Evolutionary conservation across 2,797 vertebrate species (phyloP).

Genomic region (Bradypodion ventrale): DNA sequence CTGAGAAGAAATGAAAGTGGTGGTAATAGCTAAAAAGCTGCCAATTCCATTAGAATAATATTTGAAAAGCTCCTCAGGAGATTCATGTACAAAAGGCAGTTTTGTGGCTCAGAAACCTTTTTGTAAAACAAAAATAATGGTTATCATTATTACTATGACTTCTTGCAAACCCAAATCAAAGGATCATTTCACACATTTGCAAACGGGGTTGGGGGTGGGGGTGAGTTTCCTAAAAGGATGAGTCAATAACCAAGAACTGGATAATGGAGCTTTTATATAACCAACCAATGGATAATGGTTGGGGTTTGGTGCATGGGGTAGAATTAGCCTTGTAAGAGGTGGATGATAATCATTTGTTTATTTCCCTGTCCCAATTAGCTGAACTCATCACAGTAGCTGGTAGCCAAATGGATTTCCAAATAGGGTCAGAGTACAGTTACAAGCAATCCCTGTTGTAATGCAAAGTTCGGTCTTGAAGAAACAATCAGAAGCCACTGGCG

Average conservation of each 20-base stretch:
- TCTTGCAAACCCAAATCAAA: constrained; percentile 1
- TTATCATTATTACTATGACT: constrained; percentile 13
- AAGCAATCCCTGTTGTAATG: too few species aligned
- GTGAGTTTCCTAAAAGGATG: neutral
- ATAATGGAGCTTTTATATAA: neutral
- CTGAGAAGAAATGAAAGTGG: constrained; percentile 25
- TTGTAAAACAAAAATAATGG: neutral
- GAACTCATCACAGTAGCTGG: too few species aligned
- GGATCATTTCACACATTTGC: neutral
- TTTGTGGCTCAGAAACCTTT: constrained; percentile 11
- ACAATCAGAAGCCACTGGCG: too few species aligned
- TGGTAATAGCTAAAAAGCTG: constrained; percentile 29
- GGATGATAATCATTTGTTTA: too few species aligned
- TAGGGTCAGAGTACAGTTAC: too few species aligned
- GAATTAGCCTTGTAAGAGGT: too few species aligned
- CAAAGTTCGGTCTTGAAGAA: too few species aligned
- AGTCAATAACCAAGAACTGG: neutral
- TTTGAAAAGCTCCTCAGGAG: constrained; percentile 33
- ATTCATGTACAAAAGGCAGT: constrained; percentile 28
- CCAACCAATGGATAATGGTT: too few species aligned
- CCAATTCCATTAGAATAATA: constrained; percentile 42
- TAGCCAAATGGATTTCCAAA: too few species aligned
- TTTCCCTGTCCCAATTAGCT: too few species aligned
- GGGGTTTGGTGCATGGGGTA: too few species aligned
- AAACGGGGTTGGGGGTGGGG: constrained; percentile 1